Evolutionary conservation across 1,140 invertebrate species (phyloP).

Genomic region (Gryon sp.): DNA sequence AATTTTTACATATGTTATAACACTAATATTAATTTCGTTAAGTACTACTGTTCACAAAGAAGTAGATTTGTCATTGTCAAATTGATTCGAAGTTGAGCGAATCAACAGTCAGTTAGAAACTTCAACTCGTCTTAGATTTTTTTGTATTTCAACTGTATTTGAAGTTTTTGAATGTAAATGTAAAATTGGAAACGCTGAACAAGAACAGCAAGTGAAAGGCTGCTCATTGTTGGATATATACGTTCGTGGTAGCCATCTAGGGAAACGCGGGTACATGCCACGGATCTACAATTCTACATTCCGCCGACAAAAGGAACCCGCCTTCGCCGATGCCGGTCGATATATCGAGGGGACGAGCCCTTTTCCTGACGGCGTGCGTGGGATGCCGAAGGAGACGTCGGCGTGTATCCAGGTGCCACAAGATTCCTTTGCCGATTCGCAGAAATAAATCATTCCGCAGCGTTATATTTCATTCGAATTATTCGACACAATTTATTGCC

Average conservation of each 20-base stretch:
- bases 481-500: constrained; percentile 53
- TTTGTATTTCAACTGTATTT: too few species aligned
- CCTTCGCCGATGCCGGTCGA: constrained; percentile 49
- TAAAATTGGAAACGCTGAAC: constrained; percentile 18
- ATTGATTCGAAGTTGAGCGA: too few species aligned
- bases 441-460: constrained; percentile 46
- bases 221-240: constrained; percentile 31
- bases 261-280: constrained; percentile 47
- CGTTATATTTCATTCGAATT: constrained; percentile 55
- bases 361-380: constrained; percentile 61
- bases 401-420: constrained; percentile 51
- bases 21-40: too few species aligned
- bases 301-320: constrained; percentile 64
- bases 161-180: not conserved
- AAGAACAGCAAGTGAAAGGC: constrained; percentile 36
- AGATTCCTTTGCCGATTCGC: constrained; percentile 44
- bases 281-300: constrained; percentile 67
- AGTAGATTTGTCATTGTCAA: too few species aligned
- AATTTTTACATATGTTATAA: too few species aligned
- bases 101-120: too few species aligned
- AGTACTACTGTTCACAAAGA: too few species aligned
- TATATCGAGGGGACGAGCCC: constrained; percentile 58
- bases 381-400: constrained; percentile 61
- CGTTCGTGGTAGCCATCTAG: constrained; percentile 55
- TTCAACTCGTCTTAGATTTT: too few species aligned